These are phyloP conservation scores for Cryptophagus acutangulus DNA, from an alignment of 2,888 invertebrate species.

Conservation along the genomic window DNA sequence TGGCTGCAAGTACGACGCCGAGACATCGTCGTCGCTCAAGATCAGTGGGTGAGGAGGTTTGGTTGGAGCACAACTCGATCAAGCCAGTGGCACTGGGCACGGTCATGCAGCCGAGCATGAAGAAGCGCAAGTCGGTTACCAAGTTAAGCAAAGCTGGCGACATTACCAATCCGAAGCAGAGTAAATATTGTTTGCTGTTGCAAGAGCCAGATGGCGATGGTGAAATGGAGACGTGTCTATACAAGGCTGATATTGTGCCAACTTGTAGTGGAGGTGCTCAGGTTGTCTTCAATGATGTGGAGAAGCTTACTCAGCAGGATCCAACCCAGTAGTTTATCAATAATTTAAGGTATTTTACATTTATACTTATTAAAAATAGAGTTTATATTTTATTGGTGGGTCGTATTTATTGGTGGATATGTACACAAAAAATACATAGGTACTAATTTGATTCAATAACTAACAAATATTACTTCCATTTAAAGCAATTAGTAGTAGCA, in stretches of 20 bases:
- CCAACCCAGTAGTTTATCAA: too few relatives aligned
- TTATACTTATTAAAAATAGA: too few relatives aligned
- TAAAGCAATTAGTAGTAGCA: too few relatives aligned
- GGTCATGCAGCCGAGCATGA: conserved; percentile 79
- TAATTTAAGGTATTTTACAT: too few relatives aligned
- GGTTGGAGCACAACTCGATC: conserved; percentile 86
- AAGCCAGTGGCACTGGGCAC: conserved; percentile 79
- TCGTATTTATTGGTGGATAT: too few relatives aligned
- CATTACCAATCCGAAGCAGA: conserved; percentile 61
- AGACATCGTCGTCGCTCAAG: conserved; percentile 69
- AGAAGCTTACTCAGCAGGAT: conserved; percentile 77
- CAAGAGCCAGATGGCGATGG: conserved; percentile 91
- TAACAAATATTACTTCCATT: too few relatives aligned
- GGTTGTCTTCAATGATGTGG: conserved; percentile 92
- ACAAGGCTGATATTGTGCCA: conserved; percentile 90
- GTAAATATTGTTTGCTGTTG: conserved; percentile 86
- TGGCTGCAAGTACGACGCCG: conserved; percentile 37
- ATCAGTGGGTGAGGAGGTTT: conserved; percentile 67
- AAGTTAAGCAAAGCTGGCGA: conserved; percentile 76
- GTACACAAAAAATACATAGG: too few relatives aligned
- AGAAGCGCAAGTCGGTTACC: conserved; percentile 76
- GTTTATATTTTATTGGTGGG: too few relatives aligned
- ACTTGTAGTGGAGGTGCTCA: conserved; percentile 94
- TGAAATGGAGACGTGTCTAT: conserved; percentile 86
- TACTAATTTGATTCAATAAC: too few relatives aligned